phyloP scores from a whole-genome alignment of 2,113 vertebrate species.

The Fulica atra region DNA sequence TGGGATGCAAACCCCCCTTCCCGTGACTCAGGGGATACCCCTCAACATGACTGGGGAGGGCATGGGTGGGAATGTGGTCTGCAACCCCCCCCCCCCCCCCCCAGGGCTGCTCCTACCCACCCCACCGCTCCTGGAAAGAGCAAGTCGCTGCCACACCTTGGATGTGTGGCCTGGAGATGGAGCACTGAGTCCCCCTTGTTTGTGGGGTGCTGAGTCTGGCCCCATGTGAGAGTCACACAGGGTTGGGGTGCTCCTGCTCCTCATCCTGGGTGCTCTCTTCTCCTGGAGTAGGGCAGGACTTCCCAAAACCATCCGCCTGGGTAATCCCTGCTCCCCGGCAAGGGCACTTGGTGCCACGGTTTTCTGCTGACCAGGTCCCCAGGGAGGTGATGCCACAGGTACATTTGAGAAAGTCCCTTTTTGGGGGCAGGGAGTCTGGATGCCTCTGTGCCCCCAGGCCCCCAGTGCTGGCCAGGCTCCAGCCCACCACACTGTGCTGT shows the following conservation, averaged over 20 bases:
- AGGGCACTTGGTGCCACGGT: neutral
- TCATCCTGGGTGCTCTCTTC: neutral
- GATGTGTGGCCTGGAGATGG: neutral
- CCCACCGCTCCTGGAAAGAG: fast-evolving
- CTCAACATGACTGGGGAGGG: neutral
- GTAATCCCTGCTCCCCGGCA: neutral
- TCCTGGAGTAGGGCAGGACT: neutral
- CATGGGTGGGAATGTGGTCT: neutral
- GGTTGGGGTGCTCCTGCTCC: neutral
- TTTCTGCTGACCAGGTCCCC: neutral
- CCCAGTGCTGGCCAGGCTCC: too few species aligned
- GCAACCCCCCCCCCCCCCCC: too few species aligned
- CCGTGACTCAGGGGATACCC: neutral
- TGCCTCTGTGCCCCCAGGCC: neutral
- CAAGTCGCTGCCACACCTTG: fast-evolving
- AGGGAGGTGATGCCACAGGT: neutral
- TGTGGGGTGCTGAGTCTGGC: neutral
- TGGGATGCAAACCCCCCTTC: neutral
- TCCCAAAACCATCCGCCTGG: neutral
- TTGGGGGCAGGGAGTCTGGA: neutral
- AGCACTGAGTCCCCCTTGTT: neutral
- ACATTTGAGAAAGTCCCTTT: neutral
- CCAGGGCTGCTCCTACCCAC: neutral
- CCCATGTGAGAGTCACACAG: neutral
- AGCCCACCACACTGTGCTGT: neutral